These are phyloP conservation scores for Frankliniella intonsa DNA, from an alignment of 2,888 invertebrate genomes.

Conservation along the genomic window DNA sequence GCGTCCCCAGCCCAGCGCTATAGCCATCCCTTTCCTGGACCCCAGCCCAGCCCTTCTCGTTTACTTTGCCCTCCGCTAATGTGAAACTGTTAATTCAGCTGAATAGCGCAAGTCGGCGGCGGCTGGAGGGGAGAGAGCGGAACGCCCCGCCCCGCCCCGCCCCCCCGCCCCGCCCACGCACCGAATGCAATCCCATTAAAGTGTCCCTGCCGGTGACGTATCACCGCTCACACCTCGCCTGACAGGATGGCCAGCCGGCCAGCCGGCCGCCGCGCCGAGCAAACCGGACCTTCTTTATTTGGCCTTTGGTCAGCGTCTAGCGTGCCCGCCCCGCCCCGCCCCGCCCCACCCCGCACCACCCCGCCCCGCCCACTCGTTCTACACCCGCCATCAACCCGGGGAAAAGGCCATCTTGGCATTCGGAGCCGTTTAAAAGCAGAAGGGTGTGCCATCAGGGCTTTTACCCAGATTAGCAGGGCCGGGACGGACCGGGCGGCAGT, in stretches of 20 bases:
- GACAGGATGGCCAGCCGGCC: neutral
- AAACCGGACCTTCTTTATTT: neutral
- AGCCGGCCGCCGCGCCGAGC: no score
- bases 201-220: slow-evolving; percentile 5
- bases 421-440: slow-evolving; percentile 8
- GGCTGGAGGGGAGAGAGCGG: neutral
- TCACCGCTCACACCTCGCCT: neutral
- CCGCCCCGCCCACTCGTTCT: neutral
- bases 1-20: no score
- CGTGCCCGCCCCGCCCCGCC: neutral
- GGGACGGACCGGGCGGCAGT: neutral
- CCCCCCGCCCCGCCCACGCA: neutral
- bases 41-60: no score
- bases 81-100: neutral
- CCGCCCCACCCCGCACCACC: neutral
- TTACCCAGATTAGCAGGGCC: neutral
- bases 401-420: slow-evolving; percentile 6
- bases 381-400: neutral
- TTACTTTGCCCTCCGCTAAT: no score
- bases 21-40: no score
- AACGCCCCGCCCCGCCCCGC: neutral
- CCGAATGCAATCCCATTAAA: slow-evolving; percentile 13
- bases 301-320: neutral
- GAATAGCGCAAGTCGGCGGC: neutral
- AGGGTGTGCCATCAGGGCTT: slow-evolving; percentile 6